Evolutionary conservation across 2,797 vertebrate genomes (phyloP), one percentile per base, ranked within the genome.

Genomic region (Otolemur crassicaudatus): DNA sequence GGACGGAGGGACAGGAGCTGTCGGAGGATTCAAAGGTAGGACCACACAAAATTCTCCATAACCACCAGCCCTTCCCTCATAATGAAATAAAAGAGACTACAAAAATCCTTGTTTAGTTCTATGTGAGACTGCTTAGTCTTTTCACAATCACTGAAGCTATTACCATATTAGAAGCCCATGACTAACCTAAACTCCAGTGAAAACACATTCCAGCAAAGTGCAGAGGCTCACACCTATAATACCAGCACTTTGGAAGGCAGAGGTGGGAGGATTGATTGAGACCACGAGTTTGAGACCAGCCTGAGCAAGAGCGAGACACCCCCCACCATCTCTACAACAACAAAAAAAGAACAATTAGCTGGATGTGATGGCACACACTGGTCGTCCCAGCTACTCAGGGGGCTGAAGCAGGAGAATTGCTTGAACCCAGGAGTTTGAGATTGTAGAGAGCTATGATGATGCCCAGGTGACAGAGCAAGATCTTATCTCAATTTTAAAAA

Each of bases 91-190:
- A 87, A 27, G 13, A 89, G 11, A 34, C 58, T 88, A 82, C 46
- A 94, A 70, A 82, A 94, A 34, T 92, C 11, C 16, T 87, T 87
- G 25, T 75, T 89, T 75, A 75, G 27, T 92, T 92, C 95, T 65
- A 90, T 27, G 72, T 79, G 43, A 90, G 43, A 7, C 37, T 95
- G 90, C 56, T 20, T 75, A 49, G 19, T 85, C n/a, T 90, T 92
- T 94, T 92, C 69, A 80, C 29, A 85, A n/a, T 91, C 25, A 72
- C 90, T 96, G 92, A 87, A 87, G 87, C 90, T n/a, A 84, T 96
- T 29, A 72, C 37, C 19, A 70, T 85, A 20, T 96, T 56, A 94
- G 25, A 93, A 70, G 63, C 61, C 85, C 40, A 84, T 69, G 40
- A 86, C 80, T 73, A 97, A 87, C 61, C 72, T 92, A 76, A 89